Base-by-base conservation (phyloP, 2,888 invertebrate species). In the Parelbella ahira region DNA sequence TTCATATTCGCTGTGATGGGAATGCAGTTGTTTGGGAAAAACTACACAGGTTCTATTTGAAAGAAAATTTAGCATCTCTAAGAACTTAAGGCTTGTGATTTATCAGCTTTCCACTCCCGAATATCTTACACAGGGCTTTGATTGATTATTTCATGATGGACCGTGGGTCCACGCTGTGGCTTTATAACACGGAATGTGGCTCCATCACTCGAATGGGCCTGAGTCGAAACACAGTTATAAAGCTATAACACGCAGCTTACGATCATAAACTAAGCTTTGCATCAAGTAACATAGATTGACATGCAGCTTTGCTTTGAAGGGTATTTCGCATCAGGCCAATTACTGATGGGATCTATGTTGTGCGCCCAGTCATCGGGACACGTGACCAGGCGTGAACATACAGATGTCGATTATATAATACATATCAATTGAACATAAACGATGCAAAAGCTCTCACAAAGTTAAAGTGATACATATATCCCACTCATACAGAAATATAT, bases 1-100 rank as follows among this genome's bases (percentile, higher is more conserved):
- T 97, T 97, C 90, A 97, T 97, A 87, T 97, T 97, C 82, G 97
- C 97, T 82, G 97, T 97, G 68, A 97, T 97, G 96, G 97, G 97
- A 61, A 97, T 97, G 95, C 97, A 97, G 86, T 90, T 97, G 65
- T 97, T 97, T 89, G 96, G 96, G 63, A 94, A 94, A 80, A 94
- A 95, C 82, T 96, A 96, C 83, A 91, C 90, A 84, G 93, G 92
- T 92, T 84, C 80, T 76, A 70, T 80, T 77, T 81, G 67, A 83
- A 69, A 77, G 72, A 79, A 76, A 76, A 79, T 78, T 77, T 77
- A 82, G 83, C 81, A 86, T 82, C 79, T 80, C 75, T 81, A 76
- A 39, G 49, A 55, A 50, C 68, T 68, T 75, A 72, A 76, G 64
- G 86, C 87, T 87, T 79, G 77, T 72, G 66, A 81, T 62, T 62